Evolutionary conservation across 2,888 invertebrate species (phyloP).

Genomic region (Glyphotaelius pellucidus): DNA sequence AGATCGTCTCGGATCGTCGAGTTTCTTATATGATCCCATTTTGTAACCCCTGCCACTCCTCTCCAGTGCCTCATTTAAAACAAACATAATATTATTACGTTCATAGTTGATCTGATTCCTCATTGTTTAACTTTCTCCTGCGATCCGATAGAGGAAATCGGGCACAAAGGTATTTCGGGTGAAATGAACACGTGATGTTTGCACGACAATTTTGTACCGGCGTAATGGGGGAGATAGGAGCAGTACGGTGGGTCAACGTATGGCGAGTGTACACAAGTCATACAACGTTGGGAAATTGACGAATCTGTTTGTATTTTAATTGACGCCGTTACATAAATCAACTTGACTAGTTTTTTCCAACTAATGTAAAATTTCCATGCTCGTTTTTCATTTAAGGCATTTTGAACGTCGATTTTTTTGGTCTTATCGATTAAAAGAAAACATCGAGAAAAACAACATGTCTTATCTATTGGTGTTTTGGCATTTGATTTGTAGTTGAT

Average conservation of each 20-base stretch:
- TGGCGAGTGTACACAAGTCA: neutral
- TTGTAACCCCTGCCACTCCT: too few species aligned
- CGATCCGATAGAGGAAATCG: neutral
- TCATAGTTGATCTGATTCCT: neutral
- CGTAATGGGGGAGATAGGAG: neutral
- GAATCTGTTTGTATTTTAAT: neutral
- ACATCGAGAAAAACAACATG: too few species aligned
- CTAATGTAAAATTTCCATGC: neutral
- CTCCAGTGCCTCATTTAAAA: too few species aligned
- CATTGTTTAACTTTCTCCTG: neutral
- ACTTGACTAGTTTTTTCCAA: neutral
- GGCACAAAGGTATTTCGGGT: neutral
- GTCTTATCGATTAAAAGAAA: too few species aligned
- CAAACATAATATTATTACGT: neutral
- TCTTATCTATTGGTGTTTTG: too few species aligned
- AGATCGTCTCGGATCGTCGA: too few species aligned
- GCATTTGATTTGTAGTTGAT: too few species aligned
- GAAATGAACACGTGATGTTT: conserved; percentile 15
- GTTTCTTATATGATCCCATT: too few species aligned
- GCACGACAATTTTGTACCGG: neutral
- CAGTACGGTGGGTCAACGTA: neutral
- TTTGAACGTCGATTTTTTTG: too few species aligned
- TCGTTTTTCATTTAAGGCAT: too few species aligned
- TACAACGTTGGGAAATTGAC: neutral
- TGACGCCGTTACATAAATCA: neutral